These are phyloP conservation scores for Palaemon carinicauda DNA, from an alignment of 1,140 invertebrate species.

Conservation along the genomic window DNA sequence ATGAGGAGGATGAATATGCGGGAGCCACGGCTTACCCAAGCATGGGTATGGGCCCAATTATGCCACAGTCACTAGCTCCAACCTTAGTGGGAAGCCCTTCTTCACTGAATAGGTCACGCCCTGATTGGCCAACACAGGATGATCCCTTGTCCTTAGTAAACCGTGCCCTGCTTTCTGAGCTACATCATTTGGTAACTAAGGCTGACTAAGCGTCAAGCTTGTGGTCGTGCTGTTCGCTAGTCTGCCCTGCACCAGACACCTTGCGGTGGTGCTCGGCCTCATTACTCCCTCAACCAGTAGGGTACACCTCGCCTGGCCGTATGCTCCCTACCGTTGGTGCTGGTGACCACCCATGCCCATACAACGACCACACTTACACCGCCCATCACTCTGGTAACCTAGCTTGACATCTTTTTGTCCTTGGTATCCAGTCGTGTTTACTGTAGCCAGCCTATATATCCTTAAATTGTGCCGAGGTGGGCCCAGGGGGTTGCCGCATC, in stretches of 20 bases:
- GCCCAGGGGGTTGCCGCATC: slow-evolving; percentile 28
- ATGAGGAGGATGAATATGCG: slow-evolving; percentile 52
- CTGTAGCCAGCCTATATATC: slow-evolving; percentile 34
- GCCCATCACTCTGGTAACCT: slow-evolving; percentile 25
- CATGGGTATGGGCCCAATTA: slow-evolving; percentile 46
- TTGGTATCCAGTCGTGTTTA: slow-evolving; percentile 20
- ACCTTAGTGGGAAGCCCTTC: slow-evolving; percentile 42
- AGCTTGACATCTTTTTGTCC: slow-evolving; percentile 11
- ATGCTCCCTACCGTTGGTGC: slow-evolving; percentile 17
- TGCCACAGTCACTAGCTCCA: slow-evolving; percentile 47
- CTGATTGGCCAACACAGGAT: slow-evolving; percentile 51
- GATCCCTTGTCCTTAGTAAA: slow-evolving; percentile 46
- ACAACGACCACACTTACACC: slow-evolving; percentile 39
- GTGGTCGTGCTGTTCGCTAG: neutral
- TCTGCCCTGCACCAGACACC: neutral
- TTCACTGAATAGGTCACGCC: slow-evolving; percentile 19
- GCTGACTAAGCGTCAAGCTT: slow-evolving; percentile 35
- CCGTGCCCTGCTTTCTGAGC: slow-evolving; percentile 46
- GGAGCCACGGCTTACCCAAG: slow-evolving; percentile 40
- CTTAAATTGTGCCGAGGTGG: slow-evolving; percentile 17
- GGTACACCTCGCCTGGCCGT: slow-evolving; percentile 33
- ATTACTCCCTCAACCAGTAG: slow-evolving; percentile 12
- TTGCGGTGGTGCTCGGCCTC: slow-evolving; percentile 28
- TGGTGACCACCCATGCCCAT: slow-evolving; percentile 20
- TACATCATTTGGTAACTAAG: slow-evolving; percentile 55